phyloP scores from a whole-genome alignment of 92 coral and sea anemone genomes.

The Palythoa heliodiscus region DNA sequence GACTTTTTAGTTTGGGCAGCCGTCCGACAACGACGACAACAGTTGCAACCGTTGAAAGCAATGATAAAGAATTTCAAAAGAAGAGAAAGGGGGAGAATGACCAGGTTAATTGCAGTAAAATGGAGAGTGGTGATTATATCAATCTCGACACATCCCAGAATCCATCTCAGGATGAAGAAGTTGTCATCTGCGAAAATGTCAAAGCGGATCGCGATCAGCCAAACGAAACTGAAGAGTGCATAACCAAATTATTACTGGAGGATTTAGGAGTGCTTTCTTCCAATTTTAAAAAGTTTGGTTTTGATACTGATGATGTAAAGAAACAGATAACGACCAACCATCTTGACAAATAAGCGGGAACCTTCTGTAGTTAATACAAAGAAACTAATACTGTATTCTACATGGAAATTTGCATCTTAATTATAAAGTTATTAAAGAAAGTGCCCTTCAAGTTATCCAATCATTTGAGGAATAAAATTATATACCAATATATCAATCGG shows the following conservation, averaged over 20 bases:
- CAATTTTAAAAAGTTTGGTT: constrained; percentile 36
- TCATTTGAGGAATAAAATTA: too few relatives aligned
- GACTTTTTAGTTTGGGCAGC: constrained; percentile 36
- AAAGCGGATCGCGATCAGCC: neutral
- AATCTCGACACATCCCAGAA: neutral
- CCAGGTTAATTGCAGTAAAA: neutral
- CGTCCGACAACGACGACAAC: constrained; percentile 12
- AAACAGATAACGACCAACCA: neutral
- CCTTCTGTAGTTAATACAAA: neutral
- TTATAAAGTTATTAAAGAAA: too few relatives aligned
- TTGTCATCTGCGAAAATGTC: neutral
- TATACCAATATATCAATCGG: too few relatives aligned
- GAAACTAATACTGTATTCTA: too few relatives aligned
- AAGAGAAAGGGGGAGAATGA: neutral
- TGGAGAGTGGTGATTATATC: constrained; percentile 1
- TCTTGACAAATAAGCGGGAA: neutral
- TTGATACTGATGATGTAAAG: neutral
- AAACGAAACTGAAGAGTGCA: constrained; percentile 19
- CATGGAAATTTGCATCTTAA: too few relatives aligned
- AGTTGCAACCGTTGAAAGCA: neutral
- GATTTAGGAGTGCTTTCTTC: constrained; percentile 39
- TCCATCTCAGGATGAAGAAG: constrained; percentile 3
- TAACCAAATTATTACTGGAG: constrained; percentile 25
- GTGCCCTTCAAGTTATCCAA: too few relatives aligned
- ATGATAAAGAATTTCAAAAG: neutral